These are phyloP conservation scores for Trichomalopsis sarcophagae DNA, from an alignment of 1,140 invertebrate genomes.

Conservation along the genomic window DNA sequence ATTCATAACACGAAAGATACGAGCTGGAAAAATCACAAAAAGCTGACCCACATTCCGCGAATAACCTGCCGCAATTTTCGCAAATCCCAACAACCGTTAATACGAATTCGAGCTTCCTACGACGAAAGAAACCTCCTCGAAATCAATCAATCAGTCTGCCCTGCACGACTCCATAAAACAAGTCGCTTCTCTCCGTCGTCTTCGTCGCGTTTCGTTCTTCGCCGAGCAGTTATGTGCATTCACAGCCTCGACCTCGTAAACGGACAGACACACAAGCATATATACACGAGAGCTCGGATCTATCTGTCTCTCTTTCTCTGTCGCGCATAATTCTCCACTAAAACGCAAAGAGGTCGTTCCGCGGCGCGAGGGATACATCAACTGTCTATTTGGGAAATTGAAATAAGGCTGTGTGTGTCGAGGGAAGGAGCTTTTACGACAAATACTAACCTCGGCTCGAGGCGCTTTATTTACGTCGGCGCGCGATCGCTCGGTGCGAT, in stretches of 20 bases:
- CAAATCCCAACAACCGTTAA: not conserved
- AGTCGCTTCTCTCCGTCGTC: constrained; percentile 48
- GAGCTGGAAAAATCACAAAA: not conserved
- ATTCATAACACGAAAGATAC: not conserved
- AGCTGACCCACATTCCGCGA: not conserved
- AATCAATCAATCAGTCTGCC: constrained; percentile 34
- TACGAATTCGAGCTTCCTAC: not conserved
- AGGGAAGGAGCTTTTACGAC: constrained; percentile 35
- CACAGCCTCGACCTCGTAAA: constrained; percentile 66
- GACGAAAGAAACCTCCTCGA: not conserved
- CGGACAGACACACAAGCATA: constrained; percentile 58
- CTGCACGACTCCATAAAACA: not conserved
- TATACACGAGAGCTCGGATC: constrained; percentile 51
- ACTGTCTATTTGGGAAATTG: constrained; percentile 58
- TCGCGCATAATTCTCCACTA: constrained; percentile 71
- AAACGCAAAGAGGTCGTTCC: constrained; percentile 71
- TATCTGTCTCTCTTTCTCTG: not conserved
- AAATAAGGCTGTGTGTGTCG: constrained; percentile 56
- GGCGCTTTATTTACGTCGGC: constrained; percentile 11
- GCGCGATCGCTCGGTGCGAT: not conserved
- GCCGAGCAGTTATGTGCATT: constrained; percentile 36
- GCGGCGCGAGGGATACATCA: constrained; percentile 53
- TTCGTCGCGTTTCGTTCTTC: constrained; percentile 28
- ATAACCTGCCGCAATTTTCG: not conserved
- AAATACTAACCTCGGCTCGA: constrained; percentile 42